Evolutionary conservation across 2,888 invertebrate species (phyloP), one percentile per base, ranked within the genome.

Genomic region (Nebria salina): DNA sequence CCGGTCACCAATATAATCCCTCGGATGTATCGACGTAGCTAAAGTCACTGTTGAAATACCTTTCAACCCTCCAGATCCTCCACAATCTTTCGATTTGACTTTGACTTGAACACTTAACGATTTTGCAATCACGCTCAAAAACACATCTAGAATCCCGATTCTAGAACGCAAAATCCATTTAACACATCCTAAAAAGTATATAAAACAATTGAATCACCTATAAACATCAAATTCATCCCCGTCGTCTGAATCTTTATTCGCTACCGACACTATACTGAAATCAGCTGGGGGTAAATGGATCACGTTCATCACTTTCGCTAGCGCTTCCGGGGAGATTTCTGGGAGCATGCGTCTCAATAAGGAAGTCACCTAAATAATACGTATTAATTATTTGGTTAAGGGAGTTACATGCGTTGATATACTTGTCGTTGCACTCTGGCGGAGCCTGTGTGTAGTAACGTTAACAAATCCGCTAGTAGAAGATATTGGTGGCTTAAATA

Each of bases 361-460:
- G 0, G 96, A 94, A 79, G 96, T 96, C 0, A 97, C 95, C 94
- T 94, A 86, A 25, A 88, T 85, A 25, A 68, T 68, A 68, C 13
- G 0, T 3, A 54, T 54, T 11, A 54, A 7, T 11, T 11, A 54
- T 13, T 34, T 34, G 34, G n/a, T 8, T 20, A 20, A 20, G 15
- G 65, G 15, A 2, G 7, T n/a, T 1, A 65, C 1, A 65, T n/a
- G 20, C 20, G 20, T 1, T 20, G 20, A 65, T 65, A 13, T 87
- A 94, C 97, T 91, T 98, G 98, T 88, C 98, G 91, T 87, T 98
- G 98, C 0, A 98, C 97, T 82, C 98, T 92, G 77, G 98, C 98
- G 85, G 98, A 97, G 81, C 98, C 98, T 0, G 97, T 97, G 86
- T 98, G 98, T 43, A 98, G 90, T 7, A 98, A 90, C 83, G 95